phyloP scores from a whole-genome alignment of 1,140 invertebrate species.

The Epicauta chinensis region DNA sequence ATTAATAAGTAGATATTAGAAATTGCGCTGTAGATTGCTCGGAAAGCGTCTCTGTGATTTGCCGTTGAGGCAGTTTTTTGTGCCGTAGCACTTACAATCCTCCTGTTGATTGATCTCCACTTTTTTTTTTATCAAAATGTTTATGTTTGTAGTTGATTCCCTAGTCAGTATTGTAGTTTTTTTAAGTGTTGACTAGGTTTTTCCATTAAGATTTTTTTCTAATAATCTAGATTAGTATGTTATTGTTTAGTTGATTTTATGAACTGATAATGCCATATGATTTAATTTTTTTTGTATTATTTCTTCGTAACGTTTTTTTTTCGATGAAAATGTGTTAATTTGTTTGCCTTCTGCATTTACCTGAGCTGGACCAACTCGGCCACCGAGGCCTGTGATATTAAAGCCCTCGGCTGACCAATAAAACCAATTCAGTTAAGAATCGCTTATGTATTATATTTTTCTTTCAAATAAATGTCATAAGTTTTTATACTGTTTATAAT shows the following conservation, averaged over 20 bases:
- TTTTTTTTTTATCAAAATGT: slow-evolving; percentile 37
- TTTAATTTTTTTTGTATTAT: slow-evolving; percentile 15
- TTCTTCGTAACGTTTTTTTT: background rate
- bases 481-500: background rate
- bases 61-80: slow-evolving; percentile 29
- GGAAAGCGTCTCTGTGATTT: slow-evolving; percentile 45
- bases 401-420: slow-evolving; percentile 23
- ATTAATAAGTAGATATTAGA: slow-evolving; percentile 29
- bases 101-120: slow-evolving; percentile 44
- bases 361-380: slow-evolving; percentile 26
- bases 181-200: slow-evolving; percentile 41
- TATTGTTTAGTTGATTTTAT: slow-evolving; percentile 29
- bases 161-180: slow-evolving; percentile 41
- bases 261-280: slow-evolving; percentile 25
- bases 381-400: slow-evolving; percentile 27
- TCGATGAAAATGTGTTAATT: background rate
- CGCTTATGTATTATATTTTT: slow-evolving; percentile 3
- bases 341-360: slow-evolving; percentile 20
- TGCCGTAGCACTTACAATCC: slow-evolving; percentile 26
- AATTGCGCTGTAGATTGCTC: slow-evolving; percentile 38
- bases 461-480: background rate
- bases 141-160: slow-evolving; percentile 38
- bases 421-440: slow-evolving; percentile 12
- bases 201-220: slow-evolving; percentile 26
- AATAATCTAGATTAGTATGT: slow-evolving; percentile 35